Evolutionary conservation across 35 echinoderm and acorn worm species (phyloP).

Genomic region (Ptychodera flava): DNA sequence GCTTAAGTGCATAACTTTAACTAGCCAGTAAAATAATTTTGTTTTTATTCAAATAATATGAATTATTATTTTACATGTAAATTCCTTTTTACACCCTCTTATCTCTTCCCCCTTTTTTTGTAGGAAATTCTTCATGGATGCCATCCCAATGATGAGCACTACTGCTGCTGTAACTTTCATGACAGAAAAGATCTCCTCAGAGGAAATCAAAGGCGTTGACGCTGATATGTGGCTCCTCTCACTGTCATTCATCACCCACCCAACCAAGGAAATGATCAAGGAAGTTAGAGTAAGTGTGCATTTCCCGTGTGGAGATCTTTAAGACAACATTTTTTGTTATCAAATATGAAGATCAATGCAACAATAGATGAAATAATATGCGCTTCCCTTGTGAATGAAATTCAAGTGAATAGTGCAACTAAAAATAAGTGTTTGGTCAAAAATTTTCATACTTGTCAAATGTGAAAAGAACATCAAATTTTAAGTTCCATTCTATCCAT

Average conservation of each 20-base stretch:
- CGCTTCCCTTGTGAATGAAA: neutral
- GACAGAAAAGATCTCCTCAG: constrained; percentile 27
- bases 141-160: constrained; percentile 43
- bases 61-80: too few species aligned
- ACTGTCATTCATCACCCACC: constrained; percentile 28
- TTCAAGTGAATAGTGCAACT: neutral
- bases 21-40: too few species aligned
- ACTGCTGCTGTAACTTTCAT: constrained; percentile 47
- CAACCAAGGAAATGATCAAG: constrained; percentile 58
- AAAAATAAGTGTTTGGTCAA: neutral
- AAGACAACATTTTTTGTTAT: too few species aligned
- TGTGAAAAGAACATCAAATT: too few species aligned
- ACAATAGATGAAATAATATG: too few species aligned
- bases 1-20: too few species aligned
- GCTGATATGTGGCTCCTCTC: constrained; percentile 31
- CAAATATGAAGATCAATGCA: too few species aligned
- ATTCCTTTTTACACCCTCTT: too few species aligned
- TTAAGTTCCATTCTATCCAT: too few species aligned
- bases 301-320: too few species aligned
- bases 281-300: constrained; percentile 58
- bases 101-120: too few species aligned
- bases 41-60: too few species aligned
- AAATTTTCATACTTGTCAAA: neutral
- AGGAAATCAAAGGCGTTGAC: neutral
- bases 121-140: constrained; percentile 52